These are phyloP conservation scores for Thinocorus orbignyianus DNA, from an alignment of 2,113 vertebrate species.

Conservation along the genomic window DNA sequence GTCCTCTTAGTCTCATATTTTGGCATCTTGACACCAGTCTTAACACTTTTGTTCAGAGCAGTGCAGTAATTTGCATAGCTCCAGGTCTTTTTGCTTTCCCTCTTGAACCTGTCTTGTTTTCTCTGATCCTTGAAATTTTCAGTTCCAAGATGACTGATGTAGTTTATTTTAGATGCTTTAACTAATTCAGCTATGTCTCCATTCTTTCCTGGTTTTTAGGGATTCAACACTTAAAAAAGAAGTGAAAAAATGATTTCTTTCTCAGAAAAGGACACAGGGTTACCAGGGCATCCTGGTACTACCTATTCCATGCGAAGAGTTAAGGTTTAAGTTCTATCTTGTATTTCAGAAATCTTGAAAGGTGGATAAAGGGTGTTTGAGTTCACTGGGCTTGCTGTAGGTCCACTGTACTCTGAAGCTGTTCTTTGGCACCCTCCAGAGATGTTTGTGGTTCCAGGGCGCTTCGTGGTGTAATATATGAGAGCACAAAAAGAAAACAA, in stretches of 20 bases:
- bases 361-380: not conserved
- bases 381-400: not conserved
- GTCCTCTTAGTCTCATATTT: not conserved
- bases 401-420: not conserved
- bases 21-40: not conserved
- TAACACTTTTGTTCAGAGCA: not conserved
- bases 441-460: not conserved
- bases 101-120: not conserved
- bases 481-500: not conserved
- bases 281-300: not conserved
- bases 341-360: not conserved
- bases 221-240: not conserved
- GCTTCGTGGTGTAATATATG: not conserved
- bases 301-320: not conserved
- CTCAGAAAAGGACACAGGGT: not conserved
- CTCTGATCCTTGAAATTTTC: not conserved
- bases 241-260: not conserved
- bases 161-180: not conserved
- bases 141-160: not conserved
- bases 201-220: not conserved
- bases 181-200: not conserved
- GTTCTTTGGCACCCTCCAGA: not conserved
- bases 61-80: not conserved
- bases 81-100: not conserved
- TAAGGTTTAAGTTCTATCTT: not conserved